A percentile compares a stretch with the other conserved stretches of the same genome.
phyloP scores from a whole-genome alignment of 2,888 invertebrate species.

The Caradrina kadenii region DNA sequence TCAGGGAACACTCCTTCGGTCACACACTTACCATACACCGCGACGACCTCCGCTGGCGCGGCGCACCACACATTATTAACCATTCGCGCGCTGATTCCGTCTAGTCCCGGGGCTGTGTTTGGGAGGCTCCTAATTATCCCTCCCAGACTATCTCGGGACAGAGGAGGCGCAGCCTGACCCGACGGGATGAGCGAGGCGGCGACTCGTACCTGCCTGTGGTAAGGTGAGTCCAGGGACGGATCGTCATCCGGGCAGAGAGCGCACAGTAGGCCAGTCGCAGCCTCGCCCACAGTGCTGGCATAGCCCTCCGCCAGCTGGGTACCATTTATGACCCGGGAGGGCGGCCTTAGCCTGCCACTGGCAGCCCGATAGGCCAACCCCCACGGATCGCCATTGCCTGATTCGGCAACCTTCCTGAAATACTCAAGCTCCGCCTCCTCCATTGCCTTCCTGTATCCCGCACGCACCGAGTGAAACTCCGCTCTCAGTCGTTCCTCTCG shows the following conservation, averaged over 20 bases:
- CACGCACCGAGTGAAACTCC: neutral
- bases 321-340: slow-evolving; percentile 57
- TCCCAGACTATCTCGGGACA: too few relatives aligned
- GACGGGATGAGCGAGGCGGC: too few relatives aligned
- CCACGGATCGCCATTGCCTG: slow-evolving; percentile 37
- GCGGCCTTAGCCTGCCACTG: slow-evolving; percentile 47
- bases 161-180: too few relatives aligned
- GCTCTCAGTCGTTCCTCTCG: neutral
- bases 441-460: slow-evolving; percentile 22
- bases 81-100: too few relatives aligned
- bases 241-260: slow-evolving; percentile 20
- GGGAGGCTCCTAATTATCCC: too few relatives aligned
- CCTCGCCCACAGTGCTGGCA: slow-evolving; percentile 42
- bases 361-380: slow-evolving; percentile 58
- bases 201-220: too few relatives aligned
- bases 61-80: too few relatives aligned
- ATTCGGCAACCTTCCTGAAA: neutral
- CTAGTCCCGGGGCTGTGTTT: too few relatives aligned
- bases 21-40: too few relatives aligned
- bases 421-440: slow-evolving; percentile 9
- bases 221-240: too few relatives aligned
- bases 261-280: slow-evolving; percentile 27
- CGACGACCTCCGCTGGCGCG: too few relatives aligned
- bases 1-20: too few relatives aligned
- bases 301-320: slow-evolving; percentile 30